These are phyloP conservation scores for Sternotherus odoratus DNA, from an alignment of 2,797 vertebrate genomes.

Conservation along the genomic window DNA sequence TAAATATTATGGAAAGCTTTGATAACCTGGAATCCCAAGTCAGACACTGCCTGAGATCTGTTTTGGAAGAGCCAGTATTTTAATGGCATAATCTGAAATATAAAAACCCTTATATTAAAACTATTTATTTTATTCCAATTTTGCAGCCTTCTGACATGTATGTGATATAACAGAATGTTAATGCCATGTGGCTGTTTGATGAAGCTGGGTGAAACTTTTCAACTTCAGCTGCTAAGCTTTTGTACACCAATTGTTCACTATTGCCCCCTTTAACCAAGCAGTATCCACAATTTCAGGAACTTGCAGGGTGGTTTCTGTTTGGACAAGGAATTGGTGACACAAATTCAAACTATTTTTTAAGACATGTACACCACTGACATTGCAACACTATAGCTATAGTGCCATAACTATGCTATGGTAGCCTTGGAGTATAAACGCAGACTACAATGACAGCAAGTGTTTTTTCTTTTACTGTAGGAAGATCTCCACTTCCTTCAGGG, in stretches of 20 bases:
- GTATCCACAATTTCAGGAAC: background rate
- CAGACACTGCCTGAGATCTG: conserved; percentile 20
- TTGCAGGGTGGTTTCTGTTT: background rate
- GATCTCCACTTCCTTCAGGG: background rate
- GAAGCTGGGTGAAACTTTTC: background rate
- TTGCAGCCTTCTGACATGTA: conserved; percentile 36
- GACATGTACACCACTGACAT: background rate
- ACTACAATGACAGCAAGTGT: too few relatives aligned
- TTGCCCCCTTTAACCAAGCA: background rate
- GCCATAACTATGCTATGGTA: background rate
- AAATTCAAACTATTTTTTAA: background rate
- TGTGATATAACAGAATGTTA: conserved; percentile 51
- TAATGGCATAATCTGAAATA: background rate
- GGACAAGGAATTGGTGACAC: background rate
- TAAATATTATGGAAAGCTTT: conserved; percentile 55
- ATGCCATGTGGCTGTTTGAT: conserved; percentile 39
- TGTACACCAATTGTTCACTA: background rate
- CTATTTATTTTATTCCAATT: conserved; percentile 31
- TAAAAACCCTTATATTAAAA: conserved; percentile 2
- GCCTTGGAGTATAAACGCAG: background rate
- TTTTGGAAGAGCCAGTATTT: conserved; percentile 35
- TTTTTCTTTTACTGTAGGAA: background rate
- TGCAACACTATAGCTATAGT: background rate
- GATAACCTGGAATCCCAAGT: conserved; percentile 41
- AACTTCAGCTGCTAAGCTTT: background rate